A percentile compares a stretch with the other conserved stretches of the same genome.
Evolutionary conservation across 2,797 vertebrate genomes (phyloP).

Genomic region (Phylloscopus collybita): DNA sequence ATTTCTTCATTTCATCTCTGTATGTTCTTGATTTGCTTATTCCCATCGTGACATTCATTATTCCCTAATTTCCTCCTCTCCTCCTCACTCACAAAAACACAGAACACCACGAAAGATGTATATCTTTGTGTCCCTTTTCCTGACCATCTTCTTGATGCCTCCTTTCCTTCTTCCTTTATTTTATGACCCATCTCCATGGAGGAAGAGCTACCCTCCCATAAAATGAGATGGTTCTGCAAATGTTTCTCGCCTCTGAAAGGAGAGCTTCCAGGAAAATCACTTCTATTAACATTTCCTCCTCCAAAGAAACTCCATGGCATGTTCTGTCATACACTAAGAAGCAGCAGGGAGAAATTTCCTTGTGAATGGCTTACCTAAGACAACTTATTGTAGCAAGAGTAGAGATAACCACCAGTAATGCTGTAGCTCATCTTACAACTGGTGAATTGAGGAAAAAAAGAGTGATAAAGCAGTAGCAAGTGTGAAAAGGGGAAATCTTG

Average conservation of each 20-base stretch:
- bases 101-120: neutral
- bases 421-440: neutral
- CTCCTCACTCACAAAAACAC: neutral
- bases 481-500: neutral
- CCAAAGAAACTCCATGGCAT: neutral
- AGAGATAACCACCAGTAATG: neutral
- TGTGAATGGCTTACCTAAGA: neutral
- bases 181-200: neutral
- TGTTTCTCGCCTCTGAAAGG: neutral
- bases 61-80: neutral
- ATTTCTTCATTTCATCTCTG: neutral
- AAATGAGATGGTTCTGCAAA: neutral
- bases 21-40: neutral
- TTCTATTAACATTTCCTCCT: conserved; percentile 13
- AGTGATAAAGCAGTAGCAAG: neutral
- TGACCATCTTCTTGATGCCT: neutral
- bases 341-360: conserved; percentile 17
- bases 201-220: neutral
- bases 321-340: conserved; percentile 11
- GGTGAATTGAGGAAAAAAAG: neutral
- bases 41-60: neutral
- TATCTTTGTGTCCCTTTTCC: neutral
- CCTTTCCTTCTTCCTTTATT: neutral
- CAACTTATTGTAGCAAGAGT: neutral
- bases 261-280: conserved; percentile 4